A percentile compares a stretch with the other conserved stretches of the same genome.
Conservation (phyloP, 2,113 vertebrate genomes). For the Gallinago paraguaiae region DNA sequence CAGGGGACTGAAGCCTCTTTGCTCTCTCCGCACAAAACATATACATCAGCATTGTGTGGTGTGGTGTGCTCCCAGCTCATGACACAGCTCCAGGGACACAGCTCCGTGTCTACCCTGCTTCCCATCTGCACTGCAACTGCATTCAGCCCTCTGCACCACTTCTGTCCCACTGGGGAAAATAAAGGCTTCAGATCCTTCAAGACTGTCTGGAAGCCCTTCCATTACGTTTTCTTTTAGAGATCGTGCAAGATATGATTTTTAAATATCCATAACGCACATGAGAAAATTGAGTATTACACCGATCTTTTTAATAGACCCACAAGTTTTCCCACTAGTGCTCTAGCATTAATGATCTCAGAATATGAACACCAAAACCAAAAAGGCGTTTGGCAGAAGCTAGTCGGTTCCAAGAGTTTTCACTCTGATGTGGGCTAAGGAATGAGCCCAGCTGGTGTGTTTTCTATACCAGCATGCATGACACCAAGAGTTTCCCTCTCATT, state of each 20-base stretch:
- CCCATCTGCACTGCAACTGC: neutral
- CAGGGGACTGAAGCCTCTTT: slow-evolving; percentile 45
- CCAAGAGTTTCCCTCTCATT: neutral
- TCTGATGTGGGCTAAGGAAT: neutral
- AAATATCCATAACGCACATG: neutral
- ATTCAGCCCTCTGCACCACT: neutral
- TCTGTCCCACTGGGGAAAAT: neutral
- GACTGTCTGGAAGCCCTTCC: neutral
- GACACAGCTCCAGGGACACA: neutral
- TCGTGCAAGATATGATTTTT: neutral
- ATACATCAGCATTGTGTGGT: slow-evolving; percentile 47
- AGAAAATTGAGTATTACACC: neutral
- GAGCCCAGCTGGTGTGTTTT: neutral
- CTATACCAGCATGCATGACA: neutral
- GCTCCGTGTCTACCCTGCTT: neutral
- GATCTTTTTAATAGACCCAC: neutral
- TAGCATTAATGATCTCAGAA: neutral
- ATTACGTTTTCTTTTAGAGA: neutral
- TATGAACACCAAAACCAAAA: neutral
- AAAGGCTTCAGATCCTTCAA: neutral
- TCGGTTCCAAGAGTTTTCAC: neutral
- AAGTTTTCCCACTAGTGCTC: neutral
- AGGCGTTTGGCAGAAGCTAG: neutral
- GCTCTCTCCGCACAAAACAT: slow-evolving; percentile 32
- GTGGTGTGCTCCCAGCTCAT: slow-evolving; percentile 6